Base-by-base conservation (phyloP, 1,140 invertebrate genomes). In the Rhagoletis zephyria region DNA sequence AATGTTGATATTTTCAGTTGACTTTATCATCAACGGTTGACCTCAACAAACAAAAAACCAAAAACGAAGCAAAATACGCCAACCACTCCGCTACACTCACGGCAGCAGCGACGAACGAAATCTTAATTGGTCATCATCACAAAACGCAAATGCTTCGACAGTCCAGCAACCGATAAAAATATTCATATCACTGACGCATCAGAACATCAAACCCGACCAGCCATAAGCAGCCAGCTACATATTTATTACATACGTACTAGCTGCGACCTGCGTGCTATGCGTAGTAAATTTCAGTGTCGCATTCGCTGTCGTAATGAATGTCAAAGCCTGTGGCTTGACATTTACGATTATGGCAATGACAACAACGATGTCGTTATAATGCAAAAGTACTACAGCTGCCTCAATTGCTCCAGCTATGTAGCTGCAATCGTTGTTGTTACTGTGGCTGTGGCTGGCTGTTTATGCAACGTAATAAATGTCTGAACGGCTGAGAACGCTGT, bases 281-380 rank as follows among this genome's bases (percentile, higher is more conserved):
- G 48, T 19, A 81, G 74, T 81, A 81, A 81, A 56, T 81, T 81
- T 81, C 74, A 81, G 74, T 81, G 74, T 81, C 74, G 74, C 74
- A 81, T 56, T 56, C 51, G 48, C 48, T 81, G 74, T 81, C 74
- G 74, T 81, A 81, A 81, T 81, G 74, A 81, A 81, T 81, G 74
- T 81, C 74, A 81, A 81, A 81, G 74, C 74, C 74, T 81, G 45
- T 56, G 74, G 48, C 74, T 81, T 81, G 74, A 81, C 74, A 81
- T 81, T 81, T 81, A 81, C 74, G 74, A 81, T 81, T 81, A 81
- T 81, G 74, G 56, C 74, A 81, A 81, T 81, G 74, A 81, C 74
- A 81, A 81, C 74, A 81, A 81, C 74, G 48, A 56, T 30, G 74
- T 59, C 74, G 74, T 56, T 81, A 81, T 51, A 81, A 45, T 81